phyloP scores from a whole-genome alignment of 2,113 vertebrate genomes.

The Tragulus kanchil region DNA sequence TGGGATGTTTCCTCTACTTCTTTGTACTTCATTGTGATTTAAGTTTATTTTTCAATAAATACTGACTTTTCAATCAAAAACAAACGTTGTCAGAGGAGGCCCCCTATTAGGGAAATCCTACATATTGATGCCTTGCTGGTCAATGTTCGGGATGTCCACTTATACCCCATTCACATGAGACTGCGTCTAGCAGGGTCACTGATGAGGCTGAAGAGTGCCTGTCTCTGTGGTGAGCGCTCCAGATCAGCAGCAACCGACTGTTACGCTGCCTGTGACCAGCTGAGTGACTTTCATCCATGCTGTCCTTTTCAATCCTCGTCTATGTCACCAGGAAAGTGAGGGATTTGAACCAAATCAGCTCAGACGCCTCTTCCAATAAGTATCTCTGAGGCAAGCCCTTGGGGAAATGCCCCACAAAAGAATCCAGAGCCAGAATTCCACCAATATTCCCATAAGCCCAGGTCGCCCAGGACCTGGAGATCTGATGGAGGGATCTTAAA shows the following conservation, averaged over 20 bases:
- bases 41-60: background rate
- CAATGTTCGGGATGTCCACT: rapidly evolving
- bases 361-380: background rate
- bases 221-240: rapidly evolving
- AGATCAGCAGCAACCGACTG: rapidly evolving
- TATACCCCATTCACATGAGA: rapidly evolving
- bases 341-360: background rate
- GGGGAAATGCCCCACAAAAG: background rate
- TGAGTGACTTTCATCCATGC: background rate
- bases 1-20: background rate
- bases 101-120: background rate
- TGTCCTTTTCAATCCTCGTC: background rate
- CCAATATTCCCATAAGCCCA: background rate
- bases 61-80: background rate
- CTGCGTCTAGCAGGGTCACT: background rate
- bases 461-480: no score
- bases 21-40: background rate
- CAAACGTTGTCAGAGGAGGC: background rate
- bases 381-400: background rate
- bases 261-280: background rate
- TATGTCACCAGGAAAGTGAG: background rate
- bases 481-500: background rate
- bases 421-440: no score
- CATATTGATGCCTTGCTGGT: rapidly evolving
- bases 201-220: rapidly evolving